A percentile compares a stretch with the other conserved stretches of the same genome.
These are phyloP conservation scores for Bombus impatiens DNA, from an alignment of 1,140 invertebrate species.

Conservation along the genomic window DNA sequence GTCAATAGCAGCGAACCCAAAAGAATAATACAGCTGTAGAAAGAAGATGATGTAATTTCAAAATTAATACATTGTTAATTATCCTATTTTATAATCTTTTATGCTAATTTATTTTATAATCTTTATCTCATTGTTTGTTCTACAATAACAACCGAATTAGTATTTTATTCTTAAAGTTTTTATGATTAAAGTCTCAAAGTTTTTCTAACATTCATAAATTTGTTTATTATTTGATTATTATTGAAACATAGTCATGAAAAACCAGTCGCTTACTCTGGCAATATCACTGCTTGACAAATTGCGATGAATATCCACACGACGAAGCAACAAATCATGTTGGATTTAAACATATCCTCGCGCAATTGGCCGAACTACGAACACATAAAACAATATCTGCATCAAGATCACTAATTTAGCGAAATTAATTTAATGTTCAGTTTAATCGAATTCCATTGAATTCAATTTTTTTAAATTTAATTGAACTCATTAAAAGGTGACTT, in stretches of 20 bases:
- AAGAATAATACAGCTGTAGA: constrained; percentile 83
- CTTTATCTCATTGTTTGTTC: background rate
- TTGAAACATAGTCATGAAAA: background rate
- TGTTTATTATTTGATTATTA: background rate
- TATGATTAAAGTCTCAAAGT: too few species aligned
- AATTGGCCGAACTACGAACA: constrained; percentile 89
- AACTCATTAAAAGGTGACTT: too few species aligned
- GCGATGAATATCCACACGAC: constrained; percentile 95
- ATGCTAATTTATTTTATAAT: background rate
- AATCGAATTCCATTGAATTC: too few species aligned
- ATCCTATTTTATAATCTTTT: background rate
- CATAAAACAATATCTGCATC: background rate
- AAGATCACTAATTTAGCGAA: background rate
- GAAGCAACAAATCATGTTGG: constrained; percentile 95
- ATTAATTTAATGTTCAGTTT: too few species aligned
- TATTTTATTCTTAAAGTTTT: background rate
- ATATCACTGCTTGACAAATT: constrained; percentile 89
- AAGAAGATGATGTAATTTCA: background rate
- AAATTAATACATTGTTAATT: background rate
- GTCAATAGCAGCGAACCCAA: constrained; percentile 85
- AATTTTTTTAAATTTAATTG: too few species aligned
- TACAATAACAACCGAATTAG: background rate
- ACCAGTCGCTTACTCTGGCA: constrained; percentile 86
- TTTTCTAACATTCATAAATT: too few species aligned
- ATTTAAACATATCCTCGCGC: constrained; percentile 97